phyloP scores from a whole-genome alignment of 2,888 invertebrate genomes.

The Ctena decussata region DNA sequence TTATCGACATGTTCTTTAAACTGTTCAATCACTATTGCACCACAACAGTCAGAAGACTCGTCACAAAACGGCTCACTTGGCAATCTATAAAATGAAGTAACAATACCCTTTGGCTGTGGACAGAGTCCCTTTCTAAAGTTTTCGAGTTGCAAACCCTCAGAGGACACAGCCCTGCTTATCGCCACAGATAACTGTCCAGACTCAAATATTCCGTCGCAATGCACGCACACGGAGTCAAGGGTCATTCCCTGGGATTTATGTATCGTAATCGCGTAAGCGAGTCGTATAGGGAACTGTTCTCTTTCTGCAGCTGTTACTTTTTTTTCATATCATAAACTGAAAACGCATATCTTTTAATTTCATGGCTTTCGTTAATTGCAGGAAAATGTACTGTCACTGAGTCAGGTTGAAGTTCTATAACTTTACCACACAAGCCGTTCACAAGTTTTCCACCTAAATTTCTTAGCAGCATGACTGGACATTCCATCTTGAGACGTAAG shows the following conservation, averaged over 20 bases:
- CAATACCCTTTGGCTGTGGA: background rate
- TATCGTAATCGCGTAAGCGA: slow-evolving; percentile 35
- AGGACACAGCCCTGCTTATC: slow-evolving; percentile 23
- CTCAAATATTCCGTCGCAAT: slow-evolving; percentile 11
- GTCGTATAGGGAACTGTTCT: slow-evolving; percentile 32
- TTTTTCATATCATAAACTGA: slow-evolving; percentile 4
- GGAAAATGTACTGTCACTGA: slow-evolving; percentile 16
- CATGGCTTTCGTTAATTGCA: background rate
- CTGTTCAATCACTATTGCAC: too few relatives aligned
- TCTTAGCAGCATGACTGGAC: slow-evolving; percentile 48
- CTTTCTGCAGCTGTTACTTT: slow-evolving; percentile 21
- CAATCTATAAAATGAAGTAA: too few relatives aligned
- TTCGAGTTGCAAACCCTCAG: slow-evolving; percentile 18
- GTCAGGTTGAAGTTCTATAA: slow-evolving; percentile 3
- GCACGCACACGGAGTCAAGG: slow-evolving; percentile 10
- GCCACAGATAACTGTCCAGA: slow-evolving; percentile 46
- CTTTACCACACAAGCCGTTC: slow-evolving; percentile 44
- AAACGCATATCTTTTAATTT: slow-evolving; percentile 18
- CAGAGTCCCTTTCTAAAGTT: slow-evolving; percentile 28
- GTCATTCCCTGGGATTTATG: slow-evolving; percentile 41
- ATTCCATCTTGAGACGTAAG: slow-evolving; percentile 41
- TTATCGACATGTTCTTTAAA: too few relatives aligned
- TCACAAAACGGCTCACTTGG: too few relatives aligned
- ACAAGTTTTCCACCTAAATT: slow-evolving; percentile 47
- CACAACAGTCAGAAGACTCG: too few relatives aligned